A percentile compares a stretch with the other conserved stretches of the same genome.
These are phyloP conservation scores for Zaprionus davidi DNA, from an alignment of 1,140 invertebrate genomes.

Conservation along the genomic window DNA sequence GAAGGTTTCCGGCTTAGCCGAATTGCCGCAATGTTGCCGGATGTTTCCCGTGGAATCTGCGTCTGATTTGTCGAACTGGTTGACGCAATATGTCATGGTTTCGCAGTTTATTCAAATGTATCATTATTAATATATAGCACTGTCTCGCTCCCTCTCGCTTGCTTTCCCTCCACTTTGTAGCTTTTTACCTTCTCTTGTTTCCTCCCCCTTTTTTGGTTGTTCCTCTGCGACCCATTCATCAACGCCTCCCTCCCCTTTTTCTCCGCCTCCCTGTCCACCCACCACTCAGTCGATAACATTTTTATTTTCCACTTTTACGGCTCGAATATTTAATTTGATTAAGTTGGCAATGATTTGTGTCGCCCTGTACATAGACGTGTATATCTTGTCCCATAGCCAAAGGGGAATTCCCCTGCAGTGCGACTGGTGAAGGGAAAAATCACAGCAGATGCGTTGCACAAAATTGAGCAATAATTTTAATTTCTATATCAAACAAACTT, in stretches of 20 bases:
- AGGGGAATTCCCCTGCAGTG: conserved; percentile 51
- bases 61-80: conserved; percentile 53
- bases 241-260: conserved; percentile 25
- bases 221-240: conserved; percentile 56
- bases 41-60: conserved; percentile 33
- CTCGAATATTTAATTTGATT: conserved; percentile 82
- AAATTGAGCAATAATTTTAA: conserved; percentile 54
- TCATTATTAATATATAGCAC: conserved; percentile 55
- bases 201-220: conserved; percentile 35
- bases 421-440: conserved; percentile 37
- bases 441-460: conserved; percentile 58
- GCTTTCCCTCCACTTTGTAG: conserved; percentile 2
- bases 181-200: conserved; percentile 10
- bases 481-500: conserved; percentile 48
- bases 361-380: conserved; percentile 25
- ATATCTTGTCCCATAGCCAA: conserved; percentile 31
- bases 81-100: conserved; percentile 73
- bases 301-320: conserved; percentile 76
- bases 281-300: conserved; percentile 53
- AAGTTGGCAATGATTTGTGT: conserved; percentile 79
- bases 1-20: conserved; percentile 57
- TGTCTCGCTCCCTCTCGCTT: conserved; percentile 20
- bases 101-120: conserved; percentile 70
- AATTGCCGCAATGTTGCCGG: conserved; percentile 53
- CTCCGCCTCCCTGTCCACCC: neutral